phyloP scores from a whole-genome alignment of 2,113 vertebrate species.

The Trichomycterus rosablanca region DNA sequence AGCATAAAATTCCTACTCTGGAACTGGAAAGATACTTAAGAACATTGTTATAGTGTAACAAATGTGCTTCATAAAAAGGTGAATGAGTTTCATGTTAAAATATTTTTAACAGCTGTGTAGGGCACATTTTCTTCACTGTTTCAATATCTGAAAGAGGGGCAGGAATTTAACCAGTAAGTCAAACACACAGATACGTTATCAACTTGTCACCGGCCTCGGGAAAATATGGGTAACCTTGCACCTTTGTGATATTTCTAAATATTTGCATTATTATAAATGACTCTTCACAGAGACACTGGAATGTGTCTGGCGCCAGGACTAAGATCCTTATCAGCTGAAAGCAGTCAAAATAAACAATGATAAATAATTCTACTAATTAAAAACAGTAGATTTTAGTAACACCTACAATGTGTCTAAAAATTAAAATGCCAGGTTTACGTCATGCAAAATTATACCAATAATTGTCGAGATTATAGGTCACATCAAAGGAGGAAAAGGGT shows the following conservation, averaged over 20 bases:
- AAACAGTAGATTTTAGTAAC: conserved; percentile 43
- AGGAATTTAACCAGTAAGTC: conserved; percentile 8
- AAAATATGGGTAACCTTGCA: conserved; percentile 56
- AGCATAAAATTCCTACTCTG: neutral
- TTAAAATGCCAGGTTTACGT: too few relatives aligned
- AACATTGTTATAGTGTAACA: neutral
- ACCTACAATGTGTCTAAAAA: too few relatives aligned
- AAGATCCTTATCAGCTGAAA: conserved; percentile 56
- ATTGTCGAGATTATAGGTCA: too few relatives aligned
- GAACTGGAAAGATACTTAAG: neutral
- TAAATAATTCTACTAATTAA: conserved; percentile 41
- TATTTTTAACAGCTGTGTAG: too few relatives aligned
- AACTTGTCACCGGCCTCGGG: conserved; percentile 45
- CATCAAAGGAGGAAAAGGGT: too few relatives aligned
- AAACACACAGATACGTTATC: conserved; percentile 47
- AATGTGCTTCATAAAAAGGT: neutral
- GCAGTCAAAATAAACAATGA: conserved; percentile 55
- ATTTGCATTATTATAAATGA: conserved; percentile 62
- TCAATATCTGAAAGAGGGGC: neutral
- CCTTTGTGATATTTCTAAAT: conserved; percentile 59
- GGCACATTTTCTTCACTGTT: too few relatives aligned
- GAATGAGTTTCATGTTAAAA: neutral
- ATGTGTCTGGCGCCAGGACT: conserved; percentile 50
- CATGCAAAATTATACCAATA: too few relatives aligned
- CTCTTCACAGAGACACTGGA: conserved; percentile 36